These are phyloP conservation scores for Orthosia cruda DNA, from an alignment of 2,888 invertebrate species.

Conservation along the genomic window DNA sequence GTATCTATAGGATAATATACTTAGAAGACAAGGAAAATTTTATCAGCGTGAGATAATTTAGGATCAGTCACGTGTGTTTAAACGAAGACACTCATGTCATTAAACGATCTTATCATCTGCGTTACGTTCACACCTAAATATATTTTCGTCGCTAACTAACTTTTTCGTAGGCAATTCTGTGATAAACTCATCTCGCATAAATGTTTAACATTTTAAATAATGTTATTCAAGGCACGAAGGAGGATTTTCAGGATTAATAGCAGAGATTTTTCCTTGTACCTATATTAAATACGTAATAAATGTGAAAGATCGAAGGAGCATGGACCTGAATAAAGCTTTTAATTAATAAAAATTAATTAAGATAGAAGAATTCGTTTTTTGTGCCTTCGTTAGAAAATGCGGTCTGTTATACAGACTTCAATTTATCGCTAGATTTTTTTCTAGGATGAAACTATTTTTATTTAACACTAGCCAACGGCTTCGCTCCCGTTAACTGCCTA, in stretches of 20 bases:
- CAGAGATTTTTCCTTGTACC: slow-evolving; percentile 34
- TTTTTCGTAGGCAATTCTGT: not conserved
- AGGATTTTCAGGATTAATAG: slow-evolving; percentile 45
- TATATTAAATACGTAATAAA: slow-evolving; percentile 39
- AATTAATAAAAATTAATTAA: slow-evolving; percentile 27
- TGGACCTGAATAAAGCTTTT: slow-evolving; percentile 35
- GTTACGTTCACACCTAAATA: not conserved
- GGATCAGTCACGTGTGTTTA: too few relatives aligned
- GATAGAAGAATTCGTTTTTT: slow-evolving; percentile 1
- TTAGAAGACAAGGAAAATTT: too few relatives aligned
- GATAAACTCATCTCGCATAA: not conserved
- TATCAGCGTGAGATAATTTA: too few relatives aligned
- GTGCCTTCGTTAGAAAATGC: slow-evolving; percentile 1
- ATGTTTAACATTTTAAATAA: slow-evolving; percentile 30
- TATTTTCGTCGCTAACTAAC: not conserved
- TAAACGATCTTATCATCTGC: not conserved
- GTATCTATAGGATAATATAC: too few relatives aligned
- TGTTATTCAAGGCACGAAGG: slow-evolving; percentile 55
- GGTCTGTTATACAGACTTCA: not conserved
- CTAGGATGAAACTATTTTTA: too few relatives aligned
- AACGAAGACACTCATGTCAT: not conserved
- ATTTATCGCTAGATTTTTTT: slow-evolving; percentile 10
- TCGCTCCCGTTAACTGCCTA: too few relatives aligned
- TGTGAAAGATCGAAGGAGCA: slow-evolving; percentile 28
- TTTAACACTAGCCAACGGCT: too few relatives aligned